Percentiles rank a stretch among this genome's conserved stretches.
phyloP scores from a whole-genome alignment of 2,113 vertebrate genomes.

The Nanger granti region DNA sequence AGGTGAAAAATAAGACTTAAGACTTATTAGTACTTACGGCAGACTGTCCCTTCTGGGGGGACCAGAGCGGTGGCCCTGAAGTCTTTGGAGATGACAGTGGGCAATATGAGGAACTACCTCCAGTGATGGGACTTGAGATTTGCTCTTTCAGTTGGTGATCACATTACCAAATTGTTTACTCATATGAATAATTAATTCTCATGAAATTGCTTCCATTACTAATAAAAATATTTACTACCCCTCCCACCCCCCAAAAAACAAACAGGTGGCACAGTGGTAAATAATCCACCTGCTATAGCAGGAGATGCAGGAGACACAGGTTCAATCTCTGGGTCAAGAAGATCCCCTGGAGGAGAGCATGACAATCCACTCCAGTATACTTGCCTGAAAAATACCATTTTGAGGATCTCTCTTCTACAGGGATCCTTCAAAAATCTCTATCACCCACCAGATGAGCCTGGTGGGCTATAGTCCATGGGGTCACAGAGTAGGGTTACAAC shows the following conservation, averaged over 20 bases:
- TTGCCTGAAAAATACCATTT: background rate
- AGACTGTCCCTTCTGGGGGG: fast-evolving
- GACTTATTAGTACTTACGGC: background rate
- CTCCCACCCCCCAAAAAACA: fast-evolving
- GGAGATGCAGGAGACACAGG: background rate
- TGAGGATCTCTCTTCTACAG: background rate
- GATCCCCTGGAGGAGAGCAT: background rate
- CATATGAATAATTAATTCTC: background rate
- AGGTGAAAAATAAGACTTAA: background rate
- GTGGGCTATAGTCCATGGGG: background rate
- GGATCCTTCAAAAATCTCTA: background rate
- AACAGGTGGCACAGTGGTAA: background rate
- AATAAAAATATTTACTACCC: background rate
- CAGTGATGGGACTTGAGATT: background rate
- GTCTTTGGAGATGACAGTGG: background rate
- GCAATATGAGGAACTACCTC: background rate
- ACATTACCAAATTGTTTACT: background rate
- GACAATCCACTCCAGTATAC: background rate
- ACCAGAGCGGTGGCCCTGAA: fast-evolving
- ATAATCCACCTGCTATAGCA: background rate
- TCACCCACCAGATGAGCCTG: background rate
- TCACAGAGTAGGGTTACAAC: background rate
- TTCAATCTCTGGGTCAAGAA: background rate
- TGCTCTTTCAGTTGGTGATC: background rate
- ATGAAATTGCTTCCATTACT: background rate